A percentile compares a stretch with the other conserved stretches of the same genome.
These are phyloP conservation scores for Trissolcus basalis DNA, from an alignment of 1,140 invertebrate genomes.

Conservation along the genomic window DNA sequence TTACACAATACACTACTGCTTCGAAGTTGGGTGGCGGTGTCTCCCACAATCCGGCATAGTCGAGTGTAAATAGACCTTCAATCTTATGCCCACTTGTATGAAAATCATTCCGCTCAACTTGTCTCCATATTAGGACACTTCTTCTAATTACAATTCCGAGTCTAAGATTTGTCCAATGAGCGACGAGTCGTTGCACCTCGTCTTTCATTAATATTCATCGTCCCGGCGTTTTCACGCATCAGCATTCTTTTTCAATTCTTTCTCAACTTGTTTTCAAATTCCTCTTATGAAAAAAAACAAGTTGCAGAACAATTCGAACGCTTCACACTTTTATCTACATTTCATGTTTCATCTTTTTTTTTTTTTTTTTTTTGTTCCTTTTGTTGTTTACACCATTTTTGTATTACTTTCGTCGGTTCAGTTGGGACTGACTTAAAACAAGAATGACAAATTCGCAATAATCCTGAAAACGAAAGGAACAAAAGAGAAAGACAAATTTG, in stretches of 20 bases:
- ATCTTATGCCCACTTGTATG: constrained; percentile 62
- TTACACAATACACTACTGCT: constrained; percentile 60
- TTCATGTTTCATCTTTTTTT: too few species aligned
- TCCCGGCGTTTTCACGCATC: neutral
- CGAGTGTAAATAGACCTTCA: constrained; percentile 57
- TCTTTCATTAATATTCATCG: constrained; percentile 26
- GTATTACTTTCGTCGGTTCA: too few species aligned
- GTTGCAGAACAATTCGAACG: too few species aligned
- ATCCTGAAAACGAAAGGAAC: too few species aligned
- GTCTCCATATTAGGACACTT: constrained; percentile 59
- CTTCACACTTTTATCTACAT: too few species aligned
- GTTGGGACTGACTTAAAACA: too few species aligned
- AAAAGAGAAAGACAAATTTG: too few species aligned
- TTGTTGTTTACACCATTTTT: too few species aligned
- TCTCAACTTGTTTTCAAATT: constrained; percentile 1
- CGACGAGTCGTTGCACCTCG: constrained; percentile 13
- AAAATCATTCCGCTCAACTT: constrained; percentile 57
- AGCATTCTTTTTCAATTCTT: constrained; percentile 3
- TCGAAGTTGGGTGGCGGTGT: constrained; percentile 53
- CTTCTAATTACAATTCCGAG: constrained; percentile 50
- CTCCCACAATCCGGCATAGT: constrained; percentile 48
- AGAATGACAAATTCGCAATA: too few species aligned
- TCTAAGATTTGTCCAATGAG: constrained; percentile 20
- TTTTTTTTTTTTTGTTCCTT: too few species aligned
- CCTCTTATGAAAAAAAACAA: too few species aligned